These are phyloP conservation scores for Neofelis nebulosa DNA, from an alignment of 2,113 vertebrate species.

Conservation along the genomic window DNA sequence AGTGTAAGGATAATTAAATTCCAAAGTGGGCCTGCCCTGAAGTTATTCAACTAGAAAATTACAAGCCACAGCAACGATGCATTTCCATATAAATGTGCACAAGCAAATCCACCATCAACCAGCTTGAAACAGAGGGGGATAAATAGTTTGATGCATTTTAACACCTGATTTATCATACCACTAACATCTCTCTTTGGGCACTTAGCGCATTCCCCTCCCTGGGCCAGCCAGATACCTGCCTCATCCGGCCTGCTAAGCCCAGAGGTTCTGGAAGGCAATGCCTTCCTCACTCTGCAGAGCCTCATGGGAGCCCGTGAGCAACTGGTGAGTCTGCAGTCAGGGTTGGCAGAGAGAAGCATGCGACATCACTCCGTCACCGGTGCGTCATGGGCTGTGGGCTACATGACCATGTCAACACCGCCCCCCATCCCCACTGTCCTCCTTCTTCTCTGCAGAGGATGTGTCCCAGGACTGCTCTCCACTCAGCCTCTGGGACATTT, in stretches of 20 bases:
- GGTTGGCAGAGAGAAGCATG: background rate
- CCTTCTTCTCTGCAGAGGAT: background rate
- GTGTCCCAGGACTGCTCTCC: background rate
- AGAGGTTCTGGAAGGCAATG: background rate
- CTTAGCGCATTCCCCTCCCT: background rate
- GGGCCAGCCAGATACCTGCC: background rate
- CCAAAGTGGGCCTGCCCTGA: background rate
- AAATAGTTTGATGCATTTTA: conserved; percentile 36
- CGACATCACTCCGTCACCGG: background rate
- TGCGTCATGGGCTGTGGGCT: background rate
- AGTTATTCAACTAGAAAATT: conserved; percentile 64
- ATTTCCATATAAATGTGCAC: conserved; percentile 72
- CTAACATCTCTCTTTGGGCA: conserved; percentile 16
- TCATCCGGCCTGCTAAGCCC: background rate
- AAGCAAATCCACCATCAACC: conserved; percentile 58
- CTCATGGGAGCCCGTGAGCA: background rate
- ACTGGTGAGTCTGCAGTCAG: background rate
- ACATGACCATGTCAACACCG: accelerated
- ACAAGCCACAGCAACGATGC: conserved; percentile 65
- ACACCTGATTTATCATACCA: conserved; percentile 69
- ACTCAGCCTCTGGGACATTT: background rate
- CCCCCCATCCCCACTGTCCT: background rate
- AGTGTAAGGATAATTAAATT: background rate
- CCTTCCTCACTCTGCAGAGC: background rate
- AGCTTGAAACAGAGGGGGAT: conserved; percentile 54